Percentiles rank a stretch among this genome's conserved stretches.
phyloP scores from a whole-genome alignment of 2,888 invertebrate species.

The Helleia helle region DNA sequence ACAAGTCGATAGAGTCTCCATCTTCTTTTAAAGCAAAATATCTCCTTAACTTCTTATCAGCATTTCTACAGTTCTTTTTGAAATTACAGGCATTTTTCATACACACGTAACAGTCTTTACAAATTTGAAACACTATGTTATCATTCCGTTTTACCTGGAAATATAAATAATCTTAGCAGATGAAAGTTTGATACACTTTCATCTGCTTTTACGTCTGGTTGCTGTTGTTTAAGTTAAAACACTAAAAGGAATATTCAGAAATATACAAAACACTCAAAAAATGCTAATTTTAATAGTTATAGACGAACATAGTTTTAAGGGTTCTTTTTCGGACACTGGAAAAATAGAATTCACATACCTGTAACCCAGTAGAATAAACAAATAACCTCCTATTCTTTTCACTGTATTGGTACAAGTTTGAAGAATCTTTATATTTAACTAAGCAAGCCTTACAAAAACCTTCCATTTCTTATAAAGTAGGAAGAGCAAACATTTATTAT shows the following conservation, averaged over 20 bases:
- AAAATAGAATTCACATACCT: conserved; percentile 32
- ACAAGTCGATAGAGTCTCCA: conserved; percentile 40
- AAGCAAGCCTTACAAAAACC: conserved; percentile 61
- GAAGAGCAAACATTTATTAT: no score
- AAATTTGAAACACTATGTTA: conserved; percentile 51
- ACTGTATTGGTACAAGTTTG: conserved; percentile 47
- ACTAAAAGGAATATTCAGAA: no score
- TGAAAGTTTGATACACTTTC: no score
- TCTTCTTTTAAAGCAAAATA: conserved; percentile 41
- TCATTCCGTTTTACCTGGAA: conserved; percentile 59
- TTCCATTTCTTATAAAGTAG: conserved; percentile 33
- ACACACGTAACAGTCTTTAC: conserved; percentile 50
- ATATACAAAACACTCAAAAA: no score
- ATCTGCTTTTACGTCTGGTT: no score
- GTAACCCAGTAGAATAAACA: conserved; percentile 55
- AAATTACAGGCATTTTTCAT: conserved; percentile 58
- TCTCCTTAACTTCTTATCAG: conserved; percentile 49
- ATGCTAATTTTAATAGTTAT: no score
- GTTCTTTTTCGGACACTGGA: no score
- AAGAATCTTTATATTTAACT: conserved; percentile 39
- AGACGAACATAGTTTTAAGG: no score
- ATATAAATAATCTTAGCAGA: no score
- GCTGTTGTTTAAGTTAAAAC: no score
- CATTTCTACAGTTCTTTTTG: conserved; percentile 55
- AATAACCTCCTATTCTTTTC: conserved; percentile 56